phyloP scores from a whole-genome alignment of 2,113 vertebrate species.

The Ceuthmochares aereus region DNA sequence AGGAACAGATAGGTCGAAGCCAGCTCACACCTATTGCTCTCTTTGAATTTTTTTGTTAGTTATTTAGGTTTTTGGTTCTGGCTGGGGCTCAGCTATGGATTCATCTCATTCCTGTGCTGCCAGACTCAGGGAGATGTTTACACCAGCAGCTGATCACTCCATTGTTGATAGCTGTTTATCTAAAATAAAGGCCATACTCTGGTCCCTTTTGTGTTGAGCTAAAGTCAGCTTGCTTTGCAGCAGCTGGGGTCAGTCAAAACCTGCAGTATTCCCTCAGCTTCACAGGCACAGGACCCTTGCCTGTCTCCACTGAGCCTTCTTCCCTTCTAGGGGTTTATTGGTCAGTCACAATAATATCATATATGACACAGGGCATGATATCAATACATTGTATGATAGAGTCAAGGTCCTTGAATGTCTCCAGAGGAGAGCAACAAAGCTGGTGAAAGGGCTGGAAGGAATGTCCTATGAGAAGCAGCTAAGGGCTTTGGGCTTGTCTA shows the following conservation, averaged over 20 bases:
- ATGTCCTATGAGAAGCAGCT: no score
- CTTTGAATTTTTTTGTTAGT: background rate
- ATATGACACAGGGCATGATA: background rate
- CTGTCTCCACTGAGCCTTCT: background rate
- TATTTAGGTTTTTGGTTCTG: background rate
- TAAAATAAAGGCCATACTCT: background rate
- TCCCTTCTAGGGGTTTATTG: background rate
- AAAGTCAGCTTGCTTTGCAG: background rate
- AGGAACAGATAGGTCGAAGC: background rate
- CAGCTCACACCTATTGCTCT: background rate
- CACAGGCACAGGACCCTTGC: fast-evolving
- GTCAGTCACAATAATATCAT: background rate
- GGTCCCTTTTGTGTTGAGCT: background rate
- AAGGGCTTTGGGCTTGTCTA: no score
- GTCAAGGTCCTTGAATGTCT: no score
- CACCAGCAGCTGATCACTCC: background rate
- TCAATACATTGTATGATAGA: background rate
- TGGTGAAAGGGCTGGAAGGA: no score
- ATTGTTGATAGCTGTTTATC: background rate
- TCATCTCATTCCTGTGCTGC: background rate
- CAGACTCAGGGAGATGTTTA: background rate
- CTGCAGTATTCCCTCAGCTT: background rate
- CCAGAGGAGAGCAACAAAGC: no score
- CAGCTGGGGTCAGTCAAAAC: background rate
- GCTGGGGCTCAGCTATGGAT: background rate